Evolutionary conservation across 2,113 vertebrate species (phyloP).

Genomic region (Crotalus tigris): DNA sequence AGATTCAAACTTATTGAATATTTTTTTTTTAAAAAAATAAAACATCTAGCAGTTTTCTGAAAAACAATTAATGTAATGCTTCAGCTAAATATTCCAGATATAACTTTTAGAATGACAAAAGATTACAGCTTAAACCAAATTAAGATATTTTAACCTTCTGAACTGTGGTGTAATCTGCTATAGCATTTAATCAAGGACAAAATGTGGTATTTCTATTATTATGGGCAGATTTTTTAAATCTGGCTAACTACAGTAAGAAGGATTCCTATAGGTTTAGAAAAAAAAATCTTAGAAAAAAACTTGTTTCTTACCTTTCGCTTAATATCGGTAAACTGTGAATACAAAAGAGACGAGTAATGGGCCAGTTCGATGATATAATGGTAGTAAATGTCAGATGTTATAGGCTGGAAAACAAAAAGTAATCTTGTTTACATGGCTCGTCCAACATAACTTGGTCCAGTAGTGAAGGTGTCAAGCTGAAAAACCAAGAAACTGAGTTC

Average conservation of each 20-base stretch:
- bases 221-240: constrained; percentile 3
- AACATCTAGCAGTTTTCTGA: background rate
- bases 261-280: background rate
- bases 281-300: background rate
- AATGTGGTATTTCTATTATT: constrained; percentile 24
- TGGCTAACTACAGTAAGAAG: constrained; percentile 14
- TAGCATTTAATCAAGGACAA: constrained; percentile 13
- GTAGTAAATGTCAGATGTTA: constrained; percentile 84
- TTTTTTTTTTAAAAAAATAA: background rate
- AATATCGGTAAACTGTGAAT: constrained; percentile 98
- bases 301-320: constrained; percentile 89
- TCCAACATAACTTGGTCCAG: background rate
- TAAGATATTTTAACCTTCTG: background rate
- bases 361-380: constrained; percentile 91
- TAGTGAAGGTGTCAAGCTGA: background rate
- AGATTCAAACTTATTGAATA: background rate
- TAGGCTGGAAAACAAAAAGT: constrained; percentile 73
- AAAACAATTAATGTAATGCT: background rate
- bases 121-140: background rate
- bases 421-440: constrained; percentile 39
- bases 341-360: constrained; percentile 98
- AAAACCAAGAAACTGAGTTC: background rate
- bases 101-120: background rate
- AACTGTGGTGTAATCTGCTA: background rate
- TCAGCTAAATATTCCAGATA: background rate